These are phyloP conservation scores for Oscheius sp. DNA, from an alignment of 2,888 invertebrate species.

Conservation along the genomic window DNA sequence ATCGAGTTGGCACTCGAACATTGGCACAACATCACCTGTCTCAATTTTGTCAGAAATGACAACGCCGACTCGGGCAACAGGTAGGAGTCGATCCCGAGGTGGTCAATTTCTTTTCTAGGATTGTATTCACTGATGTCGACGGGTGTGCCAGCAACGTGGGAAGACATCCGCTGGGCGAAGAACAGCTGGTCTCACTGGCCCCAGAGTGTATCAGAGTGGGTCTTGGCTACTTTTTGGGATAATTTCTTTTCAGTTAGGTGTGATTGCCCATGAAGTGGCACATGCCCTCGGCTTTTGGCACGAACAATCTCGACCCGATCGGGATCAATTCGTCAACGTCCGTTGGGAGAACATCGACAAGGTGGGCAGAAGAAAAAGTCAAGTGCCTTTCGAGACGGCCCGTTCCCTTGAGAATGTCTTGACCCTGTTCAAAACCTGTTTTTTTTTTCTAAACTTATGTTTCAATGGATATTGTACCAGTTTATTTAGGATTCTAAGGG, in stretches of 20 bases:
- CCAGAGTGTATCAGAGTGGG: constrained; percentile 72
- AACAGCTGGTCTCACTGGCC: constrained; percentile 73
- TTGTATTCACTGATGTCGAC: constrained; percentile 73
- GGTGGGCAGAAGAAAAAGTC: constrained; percentile 31
- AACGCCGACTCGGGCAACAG: constrained; percentile 44
- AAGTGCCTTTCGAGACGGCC: not conserved
- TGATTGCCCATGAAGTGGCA: constrained; percentile 74
- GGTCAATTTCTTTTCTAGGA: constrained; percentile 55
- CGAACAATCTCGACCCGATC: constrained; percentile 72
- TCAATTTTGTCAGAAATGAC: constrained; percentile 68
- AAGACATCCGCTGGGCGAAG: constrained; percentile 73
- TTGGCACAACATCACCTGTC: constrained; percentile 73
- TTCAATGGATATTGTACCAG: constrained; percentile 2
- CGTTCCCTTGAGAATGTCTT: constrained; percentile 18
- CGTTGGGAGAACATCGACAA: constrained; percentile 73
- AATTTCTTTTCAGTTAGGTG: constrained; percentile 67
- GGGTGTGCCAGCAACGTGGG: constrained; percentile 69
- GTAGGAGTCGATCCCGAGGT: no score
- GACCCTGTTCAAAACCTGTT: constrained; percentile 17
- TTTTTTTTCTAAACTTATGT: not conserved
- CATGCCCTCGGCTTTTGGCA: constrained; percentile 74
- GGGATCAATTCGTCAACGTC: constrained; percentile 71
- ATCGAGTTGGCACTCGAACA: constrained; percentile 73
- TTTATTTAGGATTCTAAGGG: constrained; percentile 68
- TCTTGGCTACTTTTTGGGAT: not conserved